phyloP scores from a whole-genome alignment of 2,113 vertebrate genomes.

The Zingel zingel region DNA sequence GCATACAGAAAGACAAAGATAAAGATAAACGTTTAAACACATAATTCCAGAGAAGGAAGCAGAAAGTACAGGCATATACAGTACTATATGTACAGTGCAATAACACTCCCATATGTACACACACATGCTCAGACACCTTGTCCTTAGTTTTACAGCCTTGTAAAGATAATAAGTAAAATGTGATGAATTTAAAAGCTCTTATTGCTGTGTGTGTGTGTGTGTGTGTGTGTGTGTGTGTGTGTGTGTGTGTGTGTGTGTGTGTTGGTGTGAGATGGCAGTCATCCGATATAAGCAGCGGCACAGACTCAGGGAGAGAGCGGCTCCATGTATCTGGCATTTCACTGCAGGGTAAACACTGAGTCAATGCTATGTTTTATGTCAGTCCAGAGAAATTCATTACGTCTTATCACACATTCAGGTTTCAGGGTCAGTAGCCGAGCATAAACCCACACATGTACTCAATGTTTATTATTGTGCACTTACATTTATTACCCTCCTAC shows the following conservation, averaged over 20 bases:
- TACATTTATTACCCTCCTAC: conserved; percentile 58
- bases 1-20: conserved; percentile 13
- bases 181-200: conserved; percentile 50
- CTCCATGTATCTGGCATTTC: conserved; percentile 59
- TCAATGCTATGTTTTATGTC: conserved; percentile 69
- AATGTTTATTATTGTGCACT: conserved; percentile 69
- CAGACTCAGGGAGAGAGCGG: conserved; percentile 11
- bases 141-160: conserved; percentile 62
- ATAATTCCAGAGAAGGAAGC: conserved; percentile 24
- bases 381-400: conserved; percentile 73
- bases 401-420: conserved; percentile 74
- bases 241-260: conserved; percentile 24
- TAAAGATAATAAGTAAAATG: conserved; percentile 58
- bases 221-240: conserved; percentile 16
- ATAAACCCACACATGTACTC: conserved; percentile 56
- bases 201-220: conserved; percentile 13
- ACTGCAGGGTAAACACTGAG: conserved; percentile 60
- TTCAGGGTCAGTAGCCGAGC: conserved; percentile 59
- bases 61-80: too few species aligned
- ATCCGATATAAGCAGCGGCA: conserved; percentile 25
- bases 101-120: conserved; percentile 1
- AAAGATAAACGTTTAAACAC: conserved; percentile 24
- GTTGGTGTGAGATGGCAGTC: conserved; percentile 42
- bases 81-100: not conserved
- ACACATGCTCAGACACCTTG: conserved; percentile 46